A percentile compares a stretch with the other conserved stretches of the same genome.
phyloP scores from a whole-genome alignment of 2,797 vertebrate genomes.

The Pseudochaenichthys georgianus region DNA sequence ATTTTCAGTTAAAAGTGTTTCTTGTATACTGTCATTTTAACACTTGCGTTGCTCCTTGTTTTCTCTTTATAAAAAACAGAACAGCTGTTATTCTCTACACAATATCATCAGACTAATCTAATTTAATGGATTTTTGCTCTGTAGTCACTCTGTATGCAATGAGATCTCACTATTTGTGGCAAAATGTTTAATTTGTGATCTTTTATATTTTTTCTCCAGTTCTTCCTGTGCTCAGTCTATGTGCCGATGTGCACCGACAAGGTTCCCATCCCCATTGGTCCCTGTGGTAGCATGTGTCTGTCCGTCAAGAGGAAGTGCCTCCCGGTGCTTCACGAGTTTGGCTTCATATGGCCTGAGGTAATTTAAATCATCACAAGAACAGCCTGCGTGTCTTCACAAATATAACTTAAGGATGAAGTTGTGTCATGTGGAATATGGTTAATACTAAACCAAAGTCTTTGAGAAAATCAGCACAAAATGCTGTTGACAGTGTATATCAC shows the following conservation, averaged over 20 bases:
- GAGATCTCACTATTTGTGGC: not conserved
- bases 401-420: not conserved
- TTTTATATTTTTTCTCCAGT: constrained; percentile 79
- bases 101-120: too few relatives aligned
- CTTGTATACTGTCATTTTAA: too few relatives aligned
- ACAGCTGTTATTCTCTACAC: too few relatives aligned
- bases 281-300: constrained; percentile 97
- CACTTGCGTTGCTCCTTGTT: too few relatives aligned
- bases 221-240: constrained; percentile 98
- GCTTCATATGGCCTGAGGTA: constrained; percentile 95
- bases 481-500: not conserved
- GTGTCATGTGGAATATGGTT: not conserved
- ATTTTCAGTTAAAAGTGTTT: too few relatives aligned
- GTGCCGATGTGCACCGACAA: constrained; percentile 99
- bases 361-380: constrained; percentile 37
- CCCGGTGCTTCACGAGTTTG: constrained; percentile 96
- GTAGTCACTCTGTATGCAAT: not conserved
- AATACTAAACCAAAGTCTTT: not conserved
- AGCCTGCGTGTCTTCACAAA: not conserved
- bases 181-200: constrained; percentile 7
- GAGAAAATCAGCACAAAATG: not conserved
- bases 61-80: too few relatives aligned
- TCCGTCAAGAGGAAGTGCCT: constrained; percentile 96
- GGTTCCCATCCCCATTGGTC: constrained; percentile 97
- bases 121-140: not conserved